phyloP scores from a whole-genome alignment of 2,113 vertebrate species.

The Rhizomys pruinosus region DNA sequence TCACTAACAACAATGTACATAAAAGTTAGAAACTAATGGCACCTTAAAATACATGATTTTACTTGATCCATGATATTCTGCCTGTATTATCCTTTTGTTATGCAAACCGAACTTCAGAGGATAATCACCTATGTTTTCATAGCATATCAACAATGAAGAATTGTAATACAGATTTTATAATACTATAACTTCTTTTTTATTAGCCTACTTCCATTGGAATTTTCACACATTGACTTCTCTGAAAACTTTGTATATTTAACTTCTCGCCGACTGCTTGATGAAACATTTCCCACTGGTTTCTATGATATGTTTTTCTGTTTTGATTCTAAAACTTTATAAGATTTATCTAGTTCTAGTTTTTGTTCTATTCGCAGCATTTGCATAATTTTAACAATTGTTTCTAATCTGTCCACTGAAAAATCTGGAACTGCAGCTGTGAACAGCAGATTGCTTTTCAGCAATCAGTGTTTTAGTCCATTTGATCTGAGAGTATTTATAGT shows the following conservation, averaged over 20 bases:
- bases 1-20: not conserved
- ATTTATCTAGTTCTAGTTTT: not conserved
- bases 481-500: not conserved
- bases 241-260: slow-evolving; percentile 19
- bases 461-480: slow-evolving; percentile 24
- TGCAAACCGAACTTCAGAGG: not conserved
- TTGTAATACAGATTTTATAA: not conserved
- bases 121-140: slow-evolving; percentile 29
- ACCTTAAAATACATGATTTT: slow-evolving; percentile 20
- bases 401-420: not conserved
- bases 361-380: too few relatives aligned
- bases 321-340: not conserved
- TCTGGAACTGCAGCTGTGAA: not conserved
- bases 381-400: slow-evolving; percentile 1
- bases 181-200: not conserved
- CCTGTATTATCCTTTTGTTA: not conserved
- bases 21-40: not conserved
- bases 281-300: slow-evolving; percentile 26
- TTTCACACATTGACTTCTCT: slow-evolving; percentile 29
- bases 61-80: not conserved
- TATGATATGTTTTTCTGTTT: slow-evolving; percentile 31
- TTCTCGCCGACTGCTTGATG: not conserved
- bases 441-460: slow-evolving; percentile 39
- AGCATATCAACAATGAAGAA: not conserved
- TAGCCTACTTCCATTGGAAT: not conserved